Conservation (phyloP, 2,888 invertebrate genomes). For the Andrena camellia region DNA sequence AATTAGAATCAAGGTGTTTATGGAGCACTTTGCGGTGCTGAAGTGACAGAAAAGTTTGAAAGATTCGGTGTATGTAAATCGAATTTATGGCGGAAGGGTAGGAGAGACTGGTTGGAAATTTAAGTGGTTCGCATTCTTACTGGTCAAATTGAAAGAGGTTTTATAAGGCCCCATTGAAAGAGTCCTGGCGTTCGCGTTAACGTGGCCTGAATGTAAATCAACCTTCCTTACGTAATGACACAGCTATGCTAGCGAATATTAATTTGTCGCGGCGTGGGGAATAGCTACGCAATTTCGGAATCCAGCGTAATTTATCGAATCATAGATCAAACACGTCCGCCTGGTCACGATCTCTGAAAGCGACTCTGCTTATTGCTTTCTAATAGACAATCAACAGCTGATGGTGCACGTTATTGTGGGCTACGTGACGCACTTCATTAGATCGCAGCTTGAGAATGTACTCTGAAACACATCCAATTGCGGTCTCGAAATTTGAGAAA, state of each 20-base stretch:
- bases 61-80: no score
- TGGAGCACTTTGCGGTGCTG: no score
- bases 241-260: conserved; percentile 8
- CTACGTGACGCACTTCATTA: no score
- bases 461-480: no score
- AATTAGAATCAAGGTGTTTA: no score
- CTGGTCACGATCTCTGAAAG: conserved; percentile 14
- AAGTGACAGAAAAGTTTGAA: background rate
- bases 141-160: background rate
- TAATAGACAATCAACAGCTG: conserved; percentile 11
- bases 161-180: background rate
- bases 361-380: conserved; percentile 25
- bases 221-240: background rate
- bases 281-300: conserved; percentile 26
- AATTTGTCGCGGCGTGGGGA: conserved; percentile 23
- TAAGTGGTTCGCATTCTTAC: background rate
- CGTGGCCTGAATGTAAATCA: background rate
- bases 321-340: conserved; percentile 18
- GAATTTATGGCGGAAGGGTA: background rate
- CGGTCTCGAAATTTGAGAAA: no score
- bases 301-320: conserved; percentile 21
- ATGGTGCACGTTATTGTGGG: background rate
- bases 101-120: background rate
- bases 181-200: background rate
- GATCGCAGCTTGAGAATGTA: no score